Base-by-base conservation (phyloP, 2,888 invertebrate genomes). In the Copidosoma aretas region DNA sequence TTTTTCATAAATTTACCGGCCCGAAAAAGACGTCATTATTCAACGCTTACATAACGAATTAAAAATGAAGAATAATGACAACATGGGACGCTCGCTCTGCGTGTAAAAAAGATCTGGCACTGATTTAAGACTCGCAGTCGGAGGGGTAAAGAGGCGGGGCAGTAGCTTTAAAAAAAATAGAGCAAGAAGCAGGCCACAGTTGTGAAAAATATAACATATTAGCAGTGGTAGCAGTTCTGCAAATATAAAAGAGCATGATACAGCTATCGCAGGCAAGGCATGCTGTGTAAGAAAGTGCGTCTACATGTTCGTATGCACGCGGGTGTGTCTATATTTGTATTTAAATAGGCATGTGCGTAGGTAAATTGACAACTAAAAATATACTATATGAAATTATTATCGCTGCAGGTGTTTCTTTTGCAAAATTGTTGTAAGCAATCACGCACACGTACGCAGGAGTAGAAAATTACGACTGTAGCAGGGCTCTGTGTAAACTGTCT, bases 401-500 rank as follows among this genome's bases (percentile, higher is more conserved):
- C 67, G 67, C 64, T 67, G 64, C 70, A 70, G 64, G 70, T 70
- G 67, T 70, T 70, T 67, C 64, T 21, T 49, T 46, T 8, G 53
- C 8, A 68, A 67, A 70, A 70, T 67, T 60, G 67, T 64, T 56
- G 67, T 58, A 46, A 52, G 62, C 60, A 49, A 64, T 64, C 64
- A 61, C 61, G 49, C 60, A 58, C 19, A 24, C 25, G 51, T 15
- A 51, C 60, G 49, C 57, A 14, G 63, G 57, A 68, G 63, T 32
- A 3, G 32, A 3, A 32, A 32, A 3, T 68, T 71, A 71, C 63
- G 71, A 71, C 59, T 51, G 19, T n/a, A n/a, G 41, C 24, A n/a
- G 60, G 52, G 58, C 58, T 19, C 77, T 77, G 80, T 82, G 81
- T 82, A 82, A 82, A 80, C 80, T 80, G 80, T 82, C 82, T 79